Conservation (phyloP, 37 sponge, comb jelly and placozoan species). For the Spongilla lacustris region DNA sequence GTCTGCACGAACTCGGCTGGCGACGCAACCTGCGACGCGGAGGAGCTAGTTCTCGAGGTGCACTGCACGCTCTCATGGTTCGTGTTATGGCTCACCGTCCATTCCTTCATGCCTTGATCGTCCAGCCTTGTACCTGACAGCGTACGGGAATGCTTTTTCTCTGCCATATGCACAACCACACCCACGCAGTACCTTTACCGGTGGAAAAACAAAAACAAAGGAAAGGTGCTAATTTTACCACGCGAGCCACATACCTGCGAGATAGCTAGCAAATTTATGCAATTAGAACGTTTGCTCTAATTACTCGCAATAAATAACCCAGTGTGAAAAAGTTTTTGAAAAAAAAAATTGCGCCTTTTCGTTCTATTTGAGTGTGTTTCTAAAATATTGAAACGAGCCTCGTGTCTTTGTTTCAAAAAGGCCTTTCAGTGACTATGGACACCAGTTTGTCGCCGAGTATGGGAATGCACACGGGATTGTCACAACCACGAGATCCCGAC, state of each 20-base stretch:
- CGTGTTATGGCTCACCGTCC: not conserved
- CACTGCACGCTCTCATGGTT: not conserved
- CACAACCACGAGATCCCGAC: slow-evolving; percentile 37
- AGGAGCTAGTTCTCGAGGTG: not conserved
- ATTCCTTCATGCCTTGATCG: not conserved
- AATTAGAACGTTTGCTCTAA: too few relatives aligned
- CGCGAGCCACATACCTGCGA: too few relatives aligned
- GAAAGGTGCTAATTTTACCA: too few relatives aligned
- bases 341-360: too few relatives aligned
- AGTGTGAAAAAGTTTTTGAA: too few relatives aligned
- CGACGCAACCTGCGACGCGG: slow-evolving; percentile 69
- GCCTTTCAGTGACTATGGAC: too few relatives aligned
- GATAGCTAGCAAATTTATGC: too few relatives aligned
- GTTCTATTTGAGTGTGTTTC: too few relatives aligned
- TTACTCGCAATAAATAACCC: too few relatives aligned
- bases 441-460: not conserved
- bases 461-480: not conserved
- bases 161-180: not conserved
- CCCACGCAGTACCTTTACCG: not conserved
- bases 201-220: too few relatives aligned
- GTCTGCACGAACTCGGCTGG: slow-evolving; percentile 91
- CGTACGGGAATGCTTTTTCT: slow-evolving; percentile 31
- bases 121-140: slow-evolving; percentile 9
- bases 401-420: too few relatives aligned
- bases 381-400: too few relatives aligned